Evolutionary conservation across 2,797 vertebrate species (phyloP).

Genomic region (Ispidina picta): DNA sequence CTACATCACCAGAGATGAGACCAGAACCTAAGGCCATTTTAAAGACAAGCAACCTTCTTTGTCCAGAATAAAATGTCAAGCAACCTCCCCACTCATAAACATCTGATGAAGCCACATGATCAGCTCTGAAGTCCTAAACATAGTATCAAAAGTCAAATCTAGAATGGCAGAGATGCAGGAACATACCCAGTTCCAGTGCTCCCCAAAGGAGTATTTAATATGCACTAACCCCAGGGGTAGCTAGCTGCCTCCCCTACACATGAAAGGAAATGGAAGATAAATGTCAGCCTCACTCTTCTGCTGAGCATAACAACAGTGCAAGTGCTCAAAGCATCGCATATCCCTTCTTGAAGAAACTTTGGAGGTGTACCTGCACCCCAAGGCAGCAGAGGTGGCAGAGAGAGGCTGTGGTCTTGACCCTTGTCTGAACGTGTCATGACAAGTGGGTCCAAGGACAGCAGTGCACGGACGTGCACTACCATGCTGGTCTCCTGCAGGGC

Average conservation of each 20-base stretch:
- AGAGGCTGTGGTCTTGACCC: not conserved
- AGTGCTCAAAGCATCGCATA: not conserved
- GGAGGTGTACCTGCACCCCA: fast-evolving
- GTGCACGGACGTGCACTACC: not conserved
- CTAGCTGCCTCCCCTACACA: not conserved
- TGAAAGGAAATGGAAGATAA: not conserved
- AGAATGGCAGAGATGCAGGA: not conserved
- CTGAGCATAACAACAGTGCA: not conserved
- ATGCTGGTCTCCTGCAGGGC: fast-evolving
- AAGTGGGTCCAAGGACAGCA: not conserved
- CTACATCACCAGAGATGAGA: not conserved
- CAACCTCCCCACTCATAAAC: not conserved
- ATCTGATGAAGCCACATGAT: not conserved
- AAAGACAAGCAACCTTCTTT: not conserved
- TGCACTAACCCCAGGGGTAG: not conserved
- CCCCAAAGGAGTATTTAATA: not conserved
- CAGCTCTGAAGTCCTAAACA: not conserved
- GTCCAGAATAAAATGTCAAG: not conserved
- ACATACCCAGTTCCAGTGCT: not conserved
- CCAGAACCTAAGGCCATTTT: not conserved
- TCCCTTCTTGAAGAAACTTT: not conserved
- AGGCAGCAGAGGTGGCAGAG: not conserved
- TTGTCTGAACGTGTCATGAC: fast-evolving
- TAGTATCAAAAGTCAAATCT: not conserved
- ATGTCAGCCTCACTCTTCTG: not conserved